phyloP scores from a whole-genome alignment of 1,140 invertebrate species.

The Dinoponera quadriceps region DNA sequence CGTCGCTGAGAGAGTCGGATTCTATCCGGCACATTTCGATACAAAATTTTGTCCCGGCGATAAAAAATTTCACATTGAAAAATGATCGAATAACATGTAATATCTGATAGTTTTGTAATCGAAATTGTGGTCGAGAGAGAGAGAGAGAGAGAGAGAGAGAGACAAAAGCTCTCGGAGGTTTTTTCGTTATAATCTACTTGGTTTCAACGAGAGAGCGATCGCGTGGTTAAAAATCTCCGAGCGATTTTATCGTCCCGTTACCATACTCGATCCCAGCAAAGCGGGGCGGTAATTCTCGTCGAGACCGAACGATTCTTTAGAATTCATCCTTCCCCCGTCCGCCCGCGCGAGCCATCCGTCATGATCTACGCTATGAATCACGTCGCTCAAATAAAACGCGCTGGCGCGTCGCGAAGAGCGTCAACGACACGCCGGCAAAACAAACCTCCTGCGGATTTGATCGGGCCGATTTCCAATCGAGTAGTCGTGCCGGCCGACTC shows the following conservation, averaged over 20 bases:
- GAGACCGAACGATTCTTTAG: not conserved
- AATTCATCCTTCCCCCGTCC: not conserved
- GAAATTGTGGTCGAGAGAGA: too few relatives aligned
- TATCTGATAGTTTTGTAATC: too few relatives aligned
- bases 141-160: too few relatives aligned
- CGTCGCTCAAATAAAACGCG: conserved; percentile 51
- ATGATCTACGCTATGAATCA: conserved; percentile 42
- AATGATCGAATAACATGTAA: too few relatives aligned
- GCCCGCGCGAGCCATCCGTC: conserved; percentile 26
- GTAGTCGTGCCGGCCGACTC: conserved; percentile 39
- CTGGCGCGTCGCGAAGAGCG: conserved; percentile 25
- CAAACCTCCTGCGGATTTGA: conserved; percentile 23
- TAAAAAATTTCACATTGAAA: too few relatives aligned
- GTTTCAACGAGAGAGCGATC: too few relatives aligned
- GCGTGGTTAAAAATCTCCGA: too few relatives aligned
- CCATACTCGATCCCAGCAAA: not conserved
- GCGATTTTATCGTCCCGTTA: not conserved
- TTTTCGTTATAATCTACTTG: too few relatives aligned
- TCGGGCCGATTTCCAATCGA: conserved; percentile 53
- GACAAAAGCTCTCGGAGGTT: too few relatives aligned
- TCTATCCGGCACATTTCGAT: too few relatives aligned
- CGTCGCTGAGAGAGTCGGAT: too few relatives aligned
- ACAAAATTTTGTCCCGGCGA: too few relatives aligned
- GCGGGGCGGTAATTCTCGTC: conserved; percentile 14
- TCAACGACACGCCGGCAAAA: conserved; percentile 44